Base-by-base conservation (phyloP, 2,888 invertebrate species). In the Melipona beecheii region DNA sequence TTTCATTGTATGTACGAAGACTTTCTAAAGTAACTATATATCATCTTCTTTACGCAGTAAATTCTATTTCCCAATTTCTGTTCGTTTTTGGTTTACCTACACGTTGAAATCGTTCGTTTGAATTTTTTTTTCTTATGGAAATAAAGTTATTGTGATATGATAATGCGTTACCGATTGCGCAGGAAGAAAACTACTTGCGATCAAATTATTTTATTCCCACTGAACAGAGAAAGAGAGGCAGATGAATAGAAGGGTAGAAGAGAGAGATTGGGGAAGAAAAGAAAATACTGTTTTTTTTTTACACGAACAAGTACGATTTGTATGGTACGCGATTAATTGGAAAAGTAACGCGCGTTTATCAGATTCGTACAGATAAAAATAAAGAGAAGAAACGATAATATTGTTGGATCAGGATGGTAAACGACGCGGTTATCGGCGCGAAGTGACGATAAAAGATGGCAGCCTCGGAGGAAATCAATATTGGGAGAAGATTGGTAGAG, bases 391-490 rank as follows among this genome's bases (percentile, higher is more conserved):
- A 21, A 3, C 0, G 21, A 27, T 11, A 2, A 9, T 13, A 43
- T 15, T n/a, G 15, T 58, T n/a, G 58, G 15, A 1, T 15, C 24
- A 15, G 27, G 62, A 72, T 50, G 77, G 85, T 80, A 72, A 87
- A 60, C n/a, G 62, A 36, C 64, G 21, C 17, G 4, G 52, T 64
- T 73, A 49, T 27, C 76, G 73, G 31, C 70, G 52, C 76, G 62
- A 65, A 3, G 49, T 24, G 75, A 69, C 62, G 89, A 79, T 86
- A 78, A 89, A 88, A 92, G 92, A 92, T 92, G 93, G 93, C 93
- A 83, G 79, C 83, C 72, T 71, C 81, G 81, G 68, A 83, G 90
- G 90, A 93, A 93, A 93, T 93, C 93, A 93, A 93, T 93, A 93
- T 76, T 27, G 91, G 90, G 89, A 58, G 90, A 85, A 31, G 69